Base-by-base conservation (phyloP, 2,113 vertebrate species). In the Stictonetta naevosa region DNA sequence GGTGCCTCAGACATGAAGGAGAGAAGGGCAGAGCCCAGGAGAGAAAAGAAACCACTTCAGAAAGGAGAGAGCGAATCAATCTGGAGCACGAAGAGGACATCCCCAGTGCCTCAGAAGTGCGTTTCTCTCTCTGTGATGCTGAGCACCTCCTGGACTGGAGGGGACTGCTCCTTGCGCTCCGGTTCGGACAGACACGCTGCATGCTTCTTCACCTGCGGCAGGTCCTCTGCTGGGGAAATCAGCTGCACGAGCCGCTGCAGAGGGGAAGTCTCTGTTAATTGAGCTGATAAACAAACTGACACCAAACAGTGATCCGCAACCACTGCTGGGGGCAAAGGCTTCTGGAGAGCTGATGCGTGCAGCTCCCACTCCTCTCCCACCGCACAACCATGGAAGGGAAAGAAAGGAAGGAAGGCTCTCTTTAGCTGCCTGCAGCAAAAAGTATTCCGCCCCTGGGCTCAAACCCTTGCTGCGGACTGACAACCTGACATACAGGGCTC, bases 61-160 rank as follows among this genome's bases (percentile, higher is more conserved):
- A 34, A 94, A 95, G 42, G n/a, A 88, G 76, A 91, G 64, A 69
- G 74, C 5, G 1, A 40, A 79, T n/a, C 82, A 72, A 71, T 88
- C 74, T 4, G 2, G 52, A 26, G 36, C 28, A 38, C 20, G 26
- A 28, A 83, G 68, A 40, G 31, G 55, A 36, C 52, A 15, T 75
- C 31, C 44, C 13, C 3, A 0, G 29, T 56, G 33, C 34, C 64
- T 97, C 73, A 98, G 85, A 98, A 94, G 48, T 96, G 86, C 0
- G 98, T 98, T 97, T 98, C 98, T 92, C 97, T 98, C 93, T 98
- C 97, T 23, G 85, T 96, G 36, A 59, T 68, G 58, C 96, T 88
- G 33, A 98, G 92, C 38, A 96, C 88, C 73, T 97, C 96, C 78
- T 72, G 97, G 23, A 19, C 5, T 0, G 87, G 88, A 15, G 75